phyloP scores from a whole-genome alignment of 2,888 invertebrate genomes.

The Galerucella calmariensis region DNA sequence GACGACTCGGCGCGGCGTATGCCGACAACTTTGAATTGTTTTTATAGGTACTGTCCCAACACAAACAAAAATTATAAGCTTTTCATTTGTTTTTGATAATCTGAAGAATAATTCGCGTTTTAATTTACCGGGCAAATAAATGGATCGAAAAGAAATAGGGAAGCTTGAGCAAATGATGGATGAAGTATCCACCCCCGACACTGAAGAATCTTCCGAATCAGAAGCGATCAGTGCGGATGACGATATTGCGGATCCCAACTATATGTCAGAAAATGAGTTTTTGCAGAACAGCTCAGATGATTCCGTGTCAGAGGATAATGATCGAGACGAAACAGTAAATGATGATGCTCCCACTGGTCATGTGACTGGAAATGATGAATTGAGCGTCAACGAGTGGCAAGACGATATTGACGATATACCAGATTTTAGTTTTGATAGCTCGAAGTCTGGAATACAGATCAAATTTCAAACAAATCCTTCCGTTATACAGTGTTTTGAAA shows the following conservation, averaged over 20 bases:
- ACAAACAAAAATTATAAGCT: no score
- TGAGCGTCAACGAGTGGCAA: slow-evolving; percentile 8
- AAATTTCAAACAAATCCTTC: slow-evolving; percentile 17
- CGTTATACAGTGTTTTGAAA: slow-evolving; percentile 21
- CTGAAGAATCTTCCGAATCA: no score
- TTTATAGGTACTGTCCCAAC: no score
- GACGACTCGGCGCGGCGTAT: no score
- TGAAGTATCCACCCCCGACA: no score
- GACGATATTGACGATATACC: slow-evolving; percentile 16
- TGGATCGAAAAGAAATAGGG: no score
- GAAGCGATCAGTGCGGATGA: slow-evolving; percentile 4
- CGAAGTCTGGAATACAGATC: not conserved
- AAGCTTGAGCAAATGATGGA: no score
- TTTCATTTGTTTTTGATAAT: no score
- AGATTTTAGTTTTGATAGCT: slow-evolving; percentile 2
- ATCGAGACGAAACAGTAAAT: slow-evolving; percentile 15
- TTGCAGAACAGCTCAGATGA: slow-evolving; percentile 10
- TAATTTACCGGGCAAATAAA: no score
- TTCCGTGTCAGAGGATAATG: slow-evolving; percentile 20
- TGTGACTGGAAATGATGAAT: slow-evolving; percentile 12
- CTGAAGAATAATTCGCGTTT: no score
- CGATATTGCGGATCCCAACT: slow-evolving; percentile 11
- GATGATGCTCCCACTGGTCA: slow-evolving; percentile 11
- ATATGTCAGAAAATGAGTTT: slow-evolving; percentile 20
- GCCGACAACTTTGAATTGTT: no score